Conservation (phyloP, 2,113 vertebrate species). For the Melospiza georgiana region DNA sequence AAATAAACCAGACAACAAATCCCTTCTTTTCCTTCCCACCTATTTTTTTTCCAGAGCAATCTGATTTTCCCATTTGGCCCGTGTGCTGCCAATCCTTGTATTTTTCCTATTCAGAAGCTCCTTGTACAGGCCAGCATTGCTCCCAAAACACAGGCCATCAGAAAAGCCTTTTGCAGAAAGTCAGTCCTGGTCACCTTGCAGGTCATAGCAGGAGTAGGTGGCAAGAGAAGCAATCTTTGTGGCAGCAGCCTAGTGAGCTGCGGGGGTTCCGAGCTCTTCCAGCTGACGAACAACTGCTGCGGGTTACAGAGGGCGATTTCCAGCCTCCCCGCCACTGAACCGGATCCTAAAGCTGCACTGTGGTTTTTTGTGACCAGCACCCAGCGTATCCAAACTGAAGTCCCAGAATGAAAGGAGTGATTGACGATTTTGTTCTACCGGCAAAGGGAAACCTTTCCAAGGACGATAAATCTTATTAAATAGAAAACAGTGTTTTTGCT, state of each 20-base stretch:
- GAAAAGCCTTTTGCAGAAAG: not conserved
- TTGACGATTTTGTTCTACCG: not conserved
- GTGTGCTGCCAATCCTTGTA: not conserved
- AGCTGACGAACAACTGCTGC: not conserved
- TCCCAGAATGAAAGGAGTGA: not conserved
- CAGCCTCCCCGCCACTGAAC: not conserved
- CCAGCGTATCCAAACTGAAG: not conserved
- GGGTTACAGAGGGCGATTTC: not conserved
- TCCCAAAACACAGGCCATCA: not conserved
- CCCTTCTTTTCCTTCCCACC: not conserved
- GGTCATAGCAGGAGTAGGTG: not conserved
- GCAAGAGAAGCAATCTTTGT: not conserved
- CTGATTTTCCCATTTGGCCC: not conserved
- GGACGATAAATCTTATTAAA: not conserved
- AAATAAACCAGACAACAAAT: not conserved
- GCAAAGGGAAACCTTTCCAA: conserved; percentile 5
- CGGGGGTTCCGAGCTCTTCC: not conserved
- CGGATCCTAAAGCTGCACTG: not conserved
- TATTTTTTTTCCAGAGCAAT: not conserved
- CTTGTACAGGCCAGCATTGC: not conserved
- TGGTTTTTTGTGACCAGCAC: not conserved
- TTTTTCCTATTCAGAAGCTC: not conserved
- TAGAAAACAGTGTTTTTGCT: not conserved
- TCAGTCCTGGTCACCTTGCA: not conserved
- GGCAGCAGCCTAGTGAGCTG: not conserved